Evolutionary conservation across 1,140 invertebrate species (phyloP), one percentile per base, ranked within the genome.

Genomic region (Drosophila quadrilineata): DNA sequence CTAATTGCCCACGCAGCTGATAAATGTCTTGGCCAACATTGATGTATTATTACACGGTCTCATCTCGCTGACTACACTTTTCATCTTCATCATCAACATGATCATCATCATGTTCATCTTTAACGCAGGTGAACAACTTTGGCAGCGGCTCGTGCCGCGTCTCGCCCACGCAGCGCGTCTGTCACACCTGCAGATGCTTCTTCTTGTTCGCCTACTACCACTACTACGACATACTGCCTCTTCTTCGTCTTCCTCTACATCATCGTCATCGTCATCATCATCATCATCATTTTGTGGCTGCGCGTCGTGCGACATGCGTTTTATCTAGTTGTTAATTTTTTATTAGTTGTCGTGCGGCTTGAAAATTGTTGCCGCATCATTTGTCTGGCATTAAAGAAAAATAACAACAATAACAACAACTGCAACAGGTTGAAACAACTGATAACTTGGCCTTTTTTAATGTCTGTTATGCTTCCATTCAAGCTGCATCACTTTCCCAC

Each of bases 281-380:
- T n/a, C n/a, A n/a, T n/a, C n/a, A n/a, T n/a, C n/a, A n/a, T n/a
- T n/a, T n/a, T n/a, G n/a, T n/a, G n/a, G 19, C 26, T 31, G 26
- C 45, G 14, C 6, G 63, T 35, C 41, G 54, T 26, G 46, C 62
- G 73, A 45, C 79, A 66, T 59, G 53, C 45, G 67, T 71, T 73
- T 77, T 82, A 84, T 77, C 73, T 63, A 63, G 43, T 33, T 77
- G 36, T 71, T 60, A 53, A 68, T 70, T 77, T 84, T 64, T 86
- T 84, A 68, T 64, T 63, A 57, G 43, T 60, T 59, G 74, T 86
- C 62, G 74, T 77, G 56, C 56, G 22, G 17, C 58, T 21, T 41
- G 49, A 28, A 54, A 69, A 50, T 54, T 60, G 49, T 45, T 58
- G 54, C 50, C 40, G 59, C 75, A 66, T 62, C 72, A 76, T 72